Conservation (phyloP, 2,113 vertebrate species). For the Boulengeromyrus knoepffleri region DNA sequence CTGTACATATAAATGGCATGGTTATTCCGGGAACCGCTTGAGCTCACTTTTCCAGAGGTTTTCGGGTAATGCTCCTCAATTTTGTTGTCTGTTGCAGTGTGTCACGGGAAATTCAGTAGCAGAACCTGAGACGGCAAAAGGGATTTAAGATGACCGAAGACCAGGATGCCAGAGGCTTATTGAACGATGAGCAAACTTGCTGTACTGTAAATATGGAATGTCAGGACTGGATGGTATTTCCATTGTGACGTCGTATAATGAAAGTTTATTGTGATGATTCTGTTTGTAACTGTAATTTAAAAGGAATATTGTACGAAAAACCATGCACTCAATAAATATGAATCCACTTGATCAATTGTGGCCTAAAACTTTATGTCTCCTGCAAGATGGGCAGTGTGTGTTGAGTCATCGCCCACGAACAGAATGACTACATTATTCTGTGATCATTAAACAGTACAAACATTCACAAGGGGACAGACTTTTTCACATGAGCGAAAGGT, state of each 20-base stretch:
- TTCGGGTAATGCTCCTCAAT: background rate
- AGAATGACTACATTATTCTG: background rate
- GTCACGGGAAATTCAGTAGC: background rate
- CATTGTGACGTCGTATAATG: constrained; percentile 18
- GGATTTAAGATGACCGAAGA: background rate
- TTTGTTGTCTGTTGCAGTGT: background rate
- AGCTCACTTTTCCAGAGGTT: background rate
- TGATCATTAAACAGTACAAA: background rate
- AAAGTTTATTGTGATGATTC: constrained; percentile 36
- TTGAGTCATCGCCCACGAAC: background rate
- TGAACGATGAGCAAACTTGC: constrained; percentile 3
- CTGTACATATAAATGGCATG: background rate
- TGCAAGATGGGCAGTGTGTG: background rate
- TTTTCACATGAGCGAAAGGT: background rate
- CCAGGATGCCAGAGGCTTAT: constrained; percentile 20
- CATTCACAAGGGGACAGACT: background rate
- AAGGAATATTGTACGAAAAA: constrained; percentile 30
- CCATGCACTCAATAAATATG: constrained; percentile 32
- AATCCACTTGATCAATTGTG: constrained; percentile 41
- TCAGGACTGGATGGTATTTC: constrained; percentile 12
- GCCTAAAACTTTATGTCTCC: background rate
- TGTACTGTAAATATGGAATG: constrained; percentile 24
- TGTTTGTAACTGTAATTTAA: constrained; percentile 29
- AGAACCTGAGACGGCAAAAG: background rate
- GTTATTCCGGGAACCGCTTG: background rate